Evolutionary conservation across 2,797 vertebrate species (phyloP), one percentile per base, ranked within the genome.

Genomic region (Propithecus perrieri): DNA sequence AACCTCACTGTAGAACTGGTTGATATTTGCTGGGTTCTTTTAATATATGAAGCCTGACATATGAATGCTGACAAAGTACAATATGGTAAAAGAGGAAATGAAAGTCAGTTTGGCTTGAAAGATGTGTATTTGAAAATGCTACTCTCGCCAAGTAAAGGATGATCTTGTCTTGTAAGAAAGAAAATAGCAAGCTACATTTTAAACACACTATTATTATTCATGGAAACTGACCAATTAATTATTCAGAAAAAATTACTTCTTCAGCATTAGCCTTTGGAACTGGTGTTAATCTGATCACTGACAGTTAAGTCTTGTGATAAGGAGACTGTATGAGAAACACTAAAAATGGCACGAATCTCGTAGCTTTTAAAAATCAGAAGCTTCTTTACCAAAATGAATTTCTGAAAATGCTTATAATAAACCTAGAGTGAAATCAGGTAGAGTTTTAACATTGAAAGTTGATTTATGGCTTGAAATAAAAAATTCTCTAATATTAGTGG

Each of bases 21-120:
- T 83, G 53, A 20, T 89, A 48, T 83, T 94, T 89, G 20, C 46
- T 94, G 7, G 38, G 33, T 94, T 91, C 53, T 88, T 95, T 96
- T 59, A 89, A 84, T 86, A 65, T 33, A 7, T 43, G 55, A 92
- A 95, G 59, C 7, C 26, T 93, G 67, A 93, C 69, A 80, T 96
- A 83, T 72, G 74, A 63, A 89, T 91, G 84, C 43, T 89, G 69
- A 89, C 79, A 83, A 95, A 96, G 76, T 59, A 79, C 12, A 91
- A 26, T 75, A 85, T 86, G 50, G 30, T 88, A 41, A 85, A 83
- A 78, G 81, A 90, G 28, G 30, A 94, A 94, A 93, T 65, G 48
- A 93, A 96, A 94, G 41, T 92, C 61, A 95, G 8, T 86, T 96
- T 84, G 88, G 7, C 43, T 94, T 94, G 38, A 89, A 95, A 95